A percentile compares a stretch with the other conserved stretches of the same genome.
Evolutionary conservation across 2,797 vertebrate genomes (phyloP).

Genomic region (Clarias laeviceps): DNA sequence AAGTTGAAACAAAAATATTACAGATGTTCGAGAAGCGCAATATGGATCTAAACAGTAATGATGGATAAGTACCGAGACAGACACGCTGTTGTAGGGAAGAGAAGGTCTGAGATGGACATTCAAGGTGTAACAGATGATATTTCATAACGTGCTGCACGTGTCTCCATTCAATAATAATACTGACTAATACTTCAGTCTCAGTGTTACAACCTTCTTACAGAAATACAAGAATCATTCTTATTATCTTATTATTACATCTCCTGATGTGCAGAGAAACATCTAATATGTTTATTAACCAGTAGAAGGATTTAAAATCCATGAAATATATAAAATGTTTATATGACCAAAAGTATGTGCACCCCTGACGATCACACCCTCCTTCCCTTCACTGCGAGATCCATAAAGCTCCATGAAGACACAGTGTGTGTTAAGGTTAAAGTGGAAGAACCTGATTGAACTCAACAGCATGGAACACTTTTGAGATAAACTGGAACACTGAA

Average conservation of each 20-base stretch:
- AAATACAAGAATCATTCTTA: neutral
- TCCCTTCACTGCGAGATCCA: too few relatives aligned
- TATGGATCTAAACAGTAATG: neutral
- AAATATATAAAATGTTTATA: too few relatives aligned
- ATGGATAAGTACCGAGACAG: neutral
- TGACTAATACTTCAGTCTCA: neutral
- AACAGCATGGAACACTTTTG: neutral
- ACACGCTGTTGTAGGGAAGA: neutral
- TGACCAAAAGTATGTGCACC: too few relatives aligned
- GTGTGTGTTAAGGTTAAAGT: neutral
- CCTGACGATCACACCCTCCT: too few relatives aligned
- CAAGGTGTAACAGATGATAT: neutral
- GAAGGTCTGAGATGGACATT: neutral
- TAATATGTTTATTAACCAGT: neutral
- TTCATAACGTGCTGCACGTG: neutral
- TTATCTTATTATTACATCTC: neutral
- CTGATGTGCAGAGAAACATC: neutral
- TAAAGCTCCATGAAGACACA: too few relatives aligned
- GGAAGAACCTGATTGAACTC: neutral
- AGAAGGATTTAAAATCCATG: neutral
- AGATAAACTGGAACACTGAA: neutral
- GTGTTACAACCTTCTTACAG: neutral
- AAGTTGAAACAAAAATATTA: neutral
- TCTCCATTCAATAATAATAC: neutral
- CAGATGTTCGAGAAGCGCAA: neutral